Conservation (phyloP, 2,888 invertebrate genomes). For the Diloba caeruleocephala region DNA sequence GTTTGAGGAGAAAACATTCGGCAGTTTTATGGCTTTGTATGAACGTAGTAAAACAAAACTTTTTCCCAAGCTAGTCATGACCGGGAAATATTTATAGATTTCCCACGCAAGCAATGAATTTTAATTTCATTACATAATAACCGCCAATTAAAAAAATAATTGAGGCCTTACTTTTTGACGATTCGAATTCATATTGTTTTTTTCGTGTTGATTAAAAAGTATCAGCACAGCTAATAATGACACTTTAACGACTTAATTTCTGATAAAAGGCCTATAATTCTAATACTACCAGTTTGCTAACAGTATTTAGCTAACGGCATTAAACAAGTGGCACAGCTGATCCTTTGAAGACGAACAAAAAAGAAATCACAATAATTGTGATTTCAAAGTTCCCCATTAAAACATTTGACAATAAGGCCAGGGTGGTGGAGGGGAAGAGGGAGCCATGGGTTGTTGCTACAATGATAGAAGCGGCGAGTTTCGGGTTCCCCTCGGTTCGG, state of each 20-base stretch:
- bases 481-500: constrained; percentile 49
- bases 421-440: constrained; percentile 59
- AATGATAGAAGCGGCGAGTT: constrained; percentile 66
- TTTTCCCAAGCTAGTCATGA: constrained; percentile 5
- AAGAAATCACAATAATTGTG: constrained; percentile 56
- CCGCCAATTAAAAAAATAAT: constrained; percentile 13
- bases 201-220: no score
- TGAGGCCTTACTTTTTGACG: constrained; percentile 7
- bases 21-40: constrained; percentile 8
- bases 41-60: constrained; percentile 13
- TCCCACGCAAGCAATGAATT: constrained; percentile 14
- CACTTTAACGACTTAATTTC: no score
- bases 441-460: constrained; percentile 63
- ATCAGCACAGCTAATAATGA: not conserved
- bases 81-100: constrained; percentile 13
- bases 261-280: no score
- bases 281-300: no score
- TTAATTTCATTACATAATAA: no score
- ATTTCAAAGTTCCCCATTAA: constrained; percentile 65
- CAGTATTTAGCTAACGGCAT: constrained; percentile 11
- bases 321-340: constrained; percentile 60
- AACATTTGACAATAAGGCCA: constrained; percentile 69
- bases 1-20: constrained; percentile 20
- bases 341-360: constrained; percentile 51
- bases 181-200: no score